These are phyloP conservation scores for Agrotis puta DNA, from an alignment of 2,888 invertebrate genomes.

Conservation along the genomic window DNA sequence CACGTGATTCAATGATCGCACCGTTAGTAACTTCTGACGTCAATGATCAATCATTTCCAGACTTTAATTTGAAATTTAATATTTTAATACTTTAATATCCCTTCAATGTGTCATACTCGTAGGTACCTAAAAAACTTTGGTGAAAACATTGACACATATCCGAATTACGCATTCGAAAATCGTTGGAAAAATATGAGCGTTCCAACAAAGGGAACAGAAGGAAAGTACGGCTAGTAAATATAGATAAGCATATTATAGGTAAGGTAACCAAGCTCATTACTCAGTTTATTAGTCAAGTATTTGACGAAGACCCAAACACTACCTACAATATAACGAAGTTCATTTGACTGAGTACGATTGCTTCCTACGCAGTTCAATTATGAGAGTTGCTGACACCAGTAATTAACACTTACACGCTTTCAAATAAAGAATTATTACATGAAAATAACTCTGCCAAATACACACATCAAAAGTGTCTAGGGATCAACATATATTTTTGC, in stretches of 20 bases:
- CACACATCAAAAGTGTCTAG: too few relatives aligned
- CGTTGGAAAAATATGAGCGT: background rate
- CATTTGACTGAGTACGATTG: too few relatives aligned
- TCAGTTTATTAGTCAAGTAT: background rate
- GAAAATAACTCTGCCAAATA: too few relatives aligned
- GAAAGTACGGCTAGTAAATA: background rate
- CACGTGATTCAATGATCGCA: conserved; percentile 37
- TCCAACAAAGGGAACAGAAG: background rate
- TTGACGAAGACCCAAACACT: too few relatives aligned
- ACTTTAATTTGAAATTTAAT: background rate
- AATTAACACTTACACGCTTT: too few relatives aligned
- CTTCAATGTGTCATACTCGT: background rate
- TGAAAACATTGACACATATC: conserved; percentile 25
- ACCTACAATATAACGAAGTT: too few relatives aligned
- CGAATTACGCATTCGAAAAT: conserved; percentile 24
- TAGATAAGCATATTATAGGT: background rate
- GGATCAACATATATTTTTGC: too few relatives aligned
- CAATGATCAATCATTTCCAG: background rate
- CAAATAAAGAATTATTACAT: too few relatives aligned
- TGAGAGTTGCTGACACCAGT: too few relatives aligned
- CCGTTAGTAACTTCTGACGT: background rate
- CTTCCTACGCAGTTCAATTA: too few relatives aligned
- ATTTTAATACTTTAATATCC: too few relatives aligned
- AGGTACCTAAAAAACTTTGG: background rate
- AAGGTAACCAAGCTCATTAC: background rate